Conservation (phyloP, 2,888 invertebrate species). For the Bugulina stolonifera region DNA sequence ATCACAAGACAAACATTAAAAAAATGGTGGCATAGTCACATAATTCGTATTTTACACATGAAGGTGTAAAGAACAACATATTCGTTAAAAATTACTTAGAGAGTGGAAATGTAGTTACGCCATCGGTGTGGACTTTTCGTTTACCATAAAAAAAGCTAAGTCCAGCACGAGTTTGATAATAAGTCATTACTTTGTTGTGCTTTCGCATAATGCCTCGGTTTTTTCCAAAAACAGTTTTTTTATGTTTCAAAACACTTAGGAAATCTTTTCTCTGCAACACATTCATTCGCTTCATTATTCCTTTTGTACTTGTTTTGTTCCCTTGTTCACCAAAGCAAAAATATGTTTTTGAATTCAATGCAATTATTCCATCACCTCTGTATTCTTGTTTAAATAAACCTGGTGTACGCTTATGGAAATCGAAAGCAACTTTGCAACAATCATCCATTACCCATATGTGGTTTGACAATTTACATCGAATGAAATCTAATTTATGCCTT, state of each 20-base stretch:
- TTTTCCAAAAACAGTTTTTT: not conserved
- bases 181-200: not conserved
- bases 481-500: not conserved
- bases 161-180: not conserved
- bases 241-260: not conserved
- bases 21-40: no score
- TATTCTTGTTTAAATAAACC: conserved; percentile 4
- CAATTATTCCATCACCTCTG: not conserved
- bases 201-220: not conserved
- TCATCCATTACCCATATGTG: not conserved
- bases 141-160: not conserved
- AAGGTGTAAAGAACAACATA: no score
- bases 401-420: not conserved
- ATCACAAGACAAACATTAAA: no score
- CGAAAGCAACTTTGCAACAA: not conserved
- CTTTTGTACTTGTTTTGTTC: not conserved
- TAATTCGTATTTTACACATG: no score
- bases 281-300: not conserved
- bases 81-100: no score
- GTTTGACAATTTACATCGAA: not conserved
- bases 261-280: not conserved
- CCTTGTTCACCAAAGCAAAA: not conserved
- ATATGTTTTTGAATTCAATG: not conserved
- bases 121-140: not conserved
- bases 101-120: not conserved